A percentile compares a stretch with the other conserved stretches of the same genome.
phyloP scores from a whole-genome alignment of 2,113 vertebrate species.

The Notechis scutatus region DNA sequence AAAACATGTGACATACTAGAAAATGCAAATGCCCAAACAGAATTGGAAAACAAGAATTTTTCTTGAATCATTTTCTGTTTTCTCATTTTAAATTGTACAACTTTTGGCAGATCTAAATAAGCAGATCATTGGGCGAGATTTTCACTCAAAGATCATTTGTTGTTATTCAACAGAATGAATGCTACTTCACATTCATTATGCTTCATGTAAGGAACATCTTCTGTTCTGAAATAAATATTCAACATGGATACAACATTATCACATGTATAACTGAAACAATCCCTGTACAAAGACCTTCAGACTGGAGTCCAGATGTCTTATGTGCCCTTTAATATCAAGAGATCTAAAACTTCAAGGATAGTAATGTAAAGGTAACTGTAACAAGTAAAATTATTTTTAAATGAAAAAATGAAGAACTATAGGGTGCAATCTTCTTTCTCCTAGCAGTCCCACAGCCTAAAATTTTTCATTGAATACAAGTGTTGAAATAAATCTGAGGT shows the following conservation, averaged over 20 bases:
- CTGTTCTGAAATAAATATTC: neutral
- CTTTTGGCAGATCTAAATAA: neutral
- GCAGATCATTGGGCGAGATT: neutral
- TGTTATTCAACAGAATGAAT: neutral
- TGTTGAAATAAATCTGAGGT: neutral
- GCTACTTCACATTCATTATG: neutral
- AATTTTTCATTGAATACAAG: neutral
- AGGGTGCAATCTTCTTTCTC: neutral
- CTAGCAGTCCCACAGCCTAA: neutral
- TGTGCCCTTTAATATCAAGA: neutral
- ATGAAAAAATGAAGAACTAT: neutral
- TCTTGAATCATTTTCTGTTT: neutral
- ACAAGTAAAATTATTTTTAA: neutral
- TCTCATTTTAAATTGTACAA: neutral
- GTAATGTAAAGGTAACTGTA: neutral
- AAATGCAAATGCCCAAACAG: neutral
- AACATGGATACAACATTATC: neutral
- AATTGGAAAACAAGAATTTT: neutral
- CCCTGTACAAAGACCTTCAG: neutral
- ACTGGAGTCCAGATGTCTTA: neutral
- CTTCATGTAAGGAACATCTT: neutral
- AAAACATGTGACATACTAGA: neutral
- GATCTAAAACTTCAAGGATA: neutral
- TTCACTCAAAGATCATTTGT: neutral
- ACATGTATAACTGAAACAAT: neutral